A percentile compares a stretch with the other conserved stretches of the same genome.
phyloP scores from a whole-genome alignment of 2,888 invertebrate species.

The Eupithecia exiguata region DNA sequence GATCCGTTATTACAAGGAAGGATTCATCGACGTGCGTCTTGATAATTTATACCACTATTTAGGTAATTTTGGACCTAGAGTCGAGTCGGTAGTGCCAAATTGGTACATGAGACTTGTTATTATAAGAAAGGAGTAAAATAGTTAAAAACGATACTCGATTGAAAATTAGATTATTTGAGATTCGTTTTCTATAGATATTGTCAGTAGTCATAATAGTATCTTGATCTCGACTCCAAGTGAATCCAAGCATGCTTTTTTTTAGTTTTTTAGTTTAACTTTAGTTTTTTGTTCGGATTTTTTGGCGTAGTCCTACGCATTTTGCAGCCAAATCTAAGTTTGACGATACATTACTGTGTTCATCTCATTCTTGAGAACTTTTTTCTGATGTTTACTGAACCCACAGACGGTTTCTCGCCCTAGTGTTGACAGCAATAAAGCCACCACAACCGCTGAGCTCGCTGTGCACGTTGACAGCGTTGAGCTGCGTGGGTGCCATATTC shows the following conservation, averaged over 20 bases:
- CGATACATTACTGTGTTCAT: not conserved
- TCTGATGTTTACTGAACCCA: not conserved
- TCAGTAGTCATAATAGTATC: not conserved
- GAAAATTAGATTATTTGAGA: no score
- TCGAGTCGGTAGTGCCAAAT: no score
- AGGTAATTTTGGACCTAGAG: not conserved
- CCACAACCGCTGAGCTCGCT: no score
- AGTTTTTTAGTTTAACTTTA: not conserved
- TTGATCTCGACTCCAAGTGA: not conserved
- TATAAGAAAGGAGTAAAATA: not conserved
- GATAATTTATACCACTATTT: not conserved
- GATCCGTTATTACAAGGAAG: constrained; percentile 9
- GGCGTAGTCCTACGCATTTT: not conserved
- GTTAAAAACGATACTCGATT: not conserved
- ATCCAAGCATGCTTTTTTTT: not conserved
- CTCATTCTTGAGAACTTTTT: not conserved
- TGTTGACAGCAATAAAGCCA: not conserved
- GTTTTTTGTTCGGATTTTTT: not conserved
- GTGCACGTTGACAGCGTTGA: no score
- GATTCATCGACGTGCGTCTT: not conserved
- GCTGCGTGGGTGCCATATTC: no score
- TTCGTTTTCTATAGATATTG: not conserved
- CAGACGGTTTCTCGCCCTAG: not conserved
- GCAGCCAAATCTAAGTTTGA: not conserved
- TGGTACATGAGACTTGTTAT: not conserved